These are phyloP conservation scores for Heliconius melpomene DNA, from an alignment of 1,140 invertebrate species.

Conservation along the genomic window DNA sequence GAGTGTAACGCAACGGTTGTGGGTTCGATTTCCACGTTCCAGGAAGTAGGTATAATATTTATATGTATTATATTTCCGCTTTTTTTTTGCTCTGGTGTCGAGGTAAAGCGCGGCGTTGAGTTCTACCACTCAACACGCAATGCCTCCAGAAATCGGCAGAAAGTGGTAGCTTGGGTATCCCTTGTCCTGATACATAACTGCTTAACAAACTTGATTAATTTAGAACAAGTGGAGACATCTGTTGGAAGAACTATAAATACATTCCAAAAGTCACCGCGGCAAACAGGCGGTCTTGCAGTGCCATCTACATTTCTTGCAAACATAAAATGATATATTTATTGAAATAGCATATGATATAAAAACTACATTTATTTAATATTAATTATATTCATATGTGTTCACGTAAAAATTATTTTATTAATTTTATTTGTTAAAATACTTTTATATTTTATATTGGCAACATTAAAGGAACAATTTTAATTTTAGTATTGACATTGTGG, in stretches of 20 bases:
- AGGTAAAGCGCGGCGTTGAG: too few species aligned
- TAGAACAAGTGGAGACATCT: background rate
- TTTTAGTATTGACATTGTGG: background rate
- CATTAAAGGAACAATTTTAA: background rate
- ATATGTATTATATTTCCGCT: too few species aligned
- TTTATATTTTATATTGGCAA: background rate
- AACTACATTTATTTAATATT: background rate
- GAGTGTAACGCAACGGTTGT: too few species aligned
- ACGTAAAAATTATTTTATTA: background rate
- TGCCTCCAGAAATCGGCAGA: too few species aligned
- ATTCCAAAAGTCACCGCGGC: background rate
- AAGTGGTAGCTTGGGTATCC: too few species aligned
- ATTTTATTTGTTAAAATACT: background rate
- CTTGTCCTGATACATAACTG: too few species aligned
- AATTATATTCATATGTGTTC: background rate
- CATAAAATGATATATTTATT: background rate
- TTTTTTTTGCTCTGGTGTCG: too few species aligned
- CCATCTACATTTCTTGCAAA: background rate
- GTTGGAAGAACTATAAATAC: background rate
- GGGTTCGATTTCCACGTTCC: too few species aligned
- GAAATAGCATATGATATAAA: background rate
- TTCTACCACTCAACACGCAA: too few species aligned
- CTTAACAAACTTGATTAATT: too few species aligned
- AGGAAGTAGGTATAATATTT: too few species aligned
- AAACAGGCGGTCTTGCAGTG: background rate